Evolutionary conservation across 2,113 vertebrate genomes (phyloP), one percentile per base, ranked within the genome.

Genomic region (Rattus rattus): DNA sequence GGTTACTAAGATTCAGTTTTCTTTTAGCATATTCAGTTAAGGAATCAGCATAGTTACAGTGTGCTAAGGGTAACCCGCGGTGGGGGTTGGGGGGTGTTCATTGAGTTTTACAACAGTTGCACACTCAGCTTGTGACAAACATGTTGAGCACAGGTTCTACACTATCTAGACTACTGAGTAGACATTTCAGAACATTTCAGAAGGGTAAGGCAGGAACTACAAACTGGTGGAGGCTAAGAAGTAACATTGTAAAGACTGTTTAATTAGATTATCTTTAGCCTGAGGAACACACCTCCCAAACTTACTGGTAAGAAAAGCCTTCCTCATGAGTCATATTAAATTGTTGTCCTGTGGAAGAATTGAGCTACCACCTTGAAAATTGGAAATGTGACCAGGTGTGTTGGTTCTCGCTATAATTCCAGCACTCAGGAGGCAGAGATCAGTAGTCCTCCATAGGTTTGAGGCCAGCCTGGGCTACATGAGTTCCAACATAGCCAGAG

Each of bases 1-100:
- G 22, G 52, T 92, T 96, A 47, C 77, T 93, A 10, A 91, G n/a
- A 94, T 47, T 91, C 81, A 73, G 10, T 87, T 77, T 86, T 85
- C 56, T 85, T 86, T 49, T 72, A 73, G 33, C 13, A 13, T 67
- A 54, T 95, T 14, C 26, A 65, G 0, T 36, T 89, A 43, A 89
- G 81, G 63, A 88, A 56, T 76, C 90, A 63, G 7, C 47, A 52
- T 76, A 73, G 39, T 73, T 94, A 39, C 19, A 49, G 8, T 49
- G 1, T 72, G 59, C 77, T 94, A 26, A 76, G 87, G 75, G 47
- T 91, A 92, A 76, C 13, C 85, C 69, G 73, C 43, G 43, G 43
- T 43, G 43, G 43, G 43, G 43, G 43, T 43, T 43, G 43, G n/a
- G 16, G 70, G 2, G 61, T 14, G 56, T 85, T 63, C 80, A 59